phyloP scores from a whole-genome alignment of 2,113 vertebrate species.

The Danionella cerebrum region DNA sequence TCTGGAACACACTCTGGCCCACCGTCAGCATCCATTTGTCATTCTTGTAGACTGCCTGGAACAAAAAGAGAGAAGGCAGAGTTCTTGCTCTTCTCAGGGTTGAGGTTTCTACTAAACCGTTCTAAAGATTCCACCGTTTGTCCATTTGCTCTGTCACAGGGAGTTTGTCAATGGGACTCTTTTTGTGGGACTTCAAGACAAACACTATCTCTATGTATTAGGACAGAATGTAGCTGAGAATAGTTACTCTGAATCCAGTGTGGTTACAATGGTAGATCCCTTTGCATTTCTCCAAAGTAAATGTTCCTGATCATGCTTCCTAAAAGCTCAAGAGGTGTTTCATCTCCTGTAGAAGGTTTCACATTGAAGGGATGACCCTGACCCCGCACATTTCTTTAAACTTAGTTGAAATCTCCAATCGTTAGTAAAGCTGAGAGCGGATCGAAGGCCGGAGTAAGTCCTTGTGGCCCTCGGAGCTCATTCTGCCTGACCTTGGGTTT shows the following conservation, averaged over 20 bases:
- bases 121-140: neutral
- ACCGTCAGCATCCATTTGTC: conserved; percentile 47
- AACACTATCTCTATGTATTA: too few relatives aligned
- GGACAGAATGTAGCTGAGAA: neutral
- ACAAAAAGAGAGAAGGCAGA: conserved; percentile 36
- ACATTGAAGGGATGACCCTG: neutral
- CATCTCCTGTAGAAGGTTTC: neutral
- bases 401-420: neutral
- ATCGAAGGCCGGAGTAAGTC: neutral
- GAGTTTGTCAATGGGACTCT: neutral
- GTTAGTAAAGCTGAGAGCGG: neutral
- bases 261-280: neutral
- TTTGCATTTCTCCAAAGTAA: neutral
- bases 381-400: neutral
- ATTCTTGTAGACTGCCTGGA: conserved; percentile 34
- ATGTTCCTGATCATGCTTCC: neutral
- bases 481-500: conserved; percentile 50
- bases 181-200: too few relatives aligned
- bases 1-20: conserved; percentile 41
- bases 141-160: neutral
- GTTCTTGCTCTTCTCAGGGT: neutral
- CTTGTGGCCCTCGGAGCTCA: conserved; percentile 14
- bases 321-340: too few relatives aligned
- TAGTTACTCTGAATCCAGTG: neutral
- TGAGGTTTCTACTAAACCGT: conserved; percentile 32